Base-by-base conservation (phyloP, 2,888 invertebrate species). In the Allolobophora icterica region DNA sequence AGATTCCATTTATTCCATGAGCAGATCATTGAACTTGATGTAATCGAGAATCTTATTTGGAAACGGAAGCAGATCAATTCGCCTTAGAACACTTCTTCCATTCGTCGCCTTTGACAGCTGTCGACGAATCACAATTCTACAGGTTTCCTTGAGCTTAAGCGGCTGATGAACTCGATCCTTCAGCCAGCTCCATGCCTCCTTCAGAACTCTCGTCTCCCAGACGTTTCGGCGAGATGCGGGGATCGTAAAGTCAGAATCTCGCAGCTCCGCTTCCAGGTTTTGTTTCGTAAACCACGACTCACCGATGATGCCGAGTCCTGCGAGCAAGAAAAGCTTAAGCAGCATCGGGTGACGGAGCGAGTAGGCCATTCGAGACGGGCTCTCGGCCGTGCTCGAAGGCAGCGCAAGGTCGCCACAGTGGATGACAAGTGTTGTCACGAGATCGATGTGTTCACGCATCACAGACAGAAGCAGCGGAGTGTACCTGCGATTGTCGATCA, bases 261-360 rank as follows among this genome's bases (percentile, higher is more conserved):
- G 71, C 19, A 92, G 84, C 42, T 92, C 92, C 40, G 90, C 90
- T 19, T 87, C 58, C 5, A 84, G 84, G n/a, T 89, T 90, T 19
- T 91, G 45, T 0, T 42, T 89, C 15, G 35, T 91, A 90, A 92
- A 92, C 92, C 92, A 92, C 35, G 40, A 58, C 71, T 92, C 92
- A 1, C 89, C 38, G 33, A 52, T 33, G 84, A 92, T 83, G 71
- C 45, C 52, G 89, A 90, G 91, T 45, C 92, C 92, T 19, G 92
- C 92, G 38, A 92, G 91, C 13, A 92, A 52, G 21, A 92, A 83
- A 52, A 89, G 92, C 90, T 92, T 92, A 45, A 92, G 58, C 40
- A 92, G 92, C 87, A 92, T 34, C 34, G 92, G 92, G 91, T 92
- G 92, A 35, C 91, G 91, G 6, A 90, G 90, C 40, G 84, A 87